A percentile compares a stretch with the other conserved stretches of the same genome.
Conservation (phyloP, 2,797 vertebrate species). For the Prunella strophiata region DNA sequence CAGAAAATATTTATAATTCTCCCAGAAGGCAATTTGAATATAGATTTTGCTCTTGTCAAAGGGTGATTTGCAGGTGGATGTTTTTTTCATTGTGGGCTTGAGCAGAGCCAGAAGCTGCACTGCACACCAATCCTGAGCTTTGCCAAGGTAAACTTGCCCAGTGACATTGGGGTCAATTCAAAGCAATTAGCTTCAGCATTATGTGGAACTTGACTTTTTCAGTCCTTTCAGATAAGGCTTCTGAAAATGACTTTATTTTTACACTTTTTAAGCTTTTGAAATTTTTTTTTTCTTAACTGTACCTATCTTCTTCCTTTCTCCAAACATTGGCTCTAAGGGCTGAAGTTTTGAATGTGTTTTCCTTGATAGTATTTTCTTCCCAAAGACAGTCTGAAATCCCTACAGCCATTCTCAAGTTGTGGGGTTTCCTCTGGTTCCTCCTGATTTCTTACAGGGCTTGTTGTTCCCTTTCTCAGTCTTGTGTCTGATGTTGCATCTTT, state of each 20-base stretch:
- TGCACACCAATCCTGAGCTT: neutral
- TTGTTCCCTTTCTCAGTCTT: neutral
- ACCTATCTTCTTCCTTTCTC: neutral
- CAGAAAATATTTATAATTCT: neutral
- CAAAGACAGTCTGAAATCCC: neutral
- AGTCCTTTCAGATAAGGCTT: neutral
- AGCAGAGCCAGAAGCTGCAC: neutral
- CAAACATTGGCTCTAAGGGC: neutral
- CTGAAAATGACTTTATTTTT: neutral
- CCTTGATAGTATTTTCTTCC: neutral
- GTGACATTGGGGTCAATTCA: neutral
- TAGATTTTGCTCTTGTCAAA: slow-evolving; percentile 1
- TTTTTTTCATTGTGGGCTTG: neutral
- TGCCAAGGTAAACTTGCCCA: neutral
- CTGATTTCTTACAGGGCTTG: neutral
- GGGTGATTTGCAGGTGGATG: neutral
- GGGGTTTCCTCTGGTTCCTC: neutral
- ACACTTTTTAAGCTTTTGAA: neutral
- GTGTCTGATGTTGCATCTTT: neutral
- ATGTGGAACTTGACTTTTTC: neutral
- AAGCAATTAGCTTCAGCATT: neutral
- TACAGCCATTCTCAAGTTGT: neutral
- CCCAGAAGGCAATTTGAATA: neutral
- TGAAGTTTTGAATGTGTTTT: neutral
- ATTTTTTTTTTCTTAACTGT: neutral